Conservation (phyloP, 2,888 invertebrate species). For the Parochlus steinenii region DNA sequence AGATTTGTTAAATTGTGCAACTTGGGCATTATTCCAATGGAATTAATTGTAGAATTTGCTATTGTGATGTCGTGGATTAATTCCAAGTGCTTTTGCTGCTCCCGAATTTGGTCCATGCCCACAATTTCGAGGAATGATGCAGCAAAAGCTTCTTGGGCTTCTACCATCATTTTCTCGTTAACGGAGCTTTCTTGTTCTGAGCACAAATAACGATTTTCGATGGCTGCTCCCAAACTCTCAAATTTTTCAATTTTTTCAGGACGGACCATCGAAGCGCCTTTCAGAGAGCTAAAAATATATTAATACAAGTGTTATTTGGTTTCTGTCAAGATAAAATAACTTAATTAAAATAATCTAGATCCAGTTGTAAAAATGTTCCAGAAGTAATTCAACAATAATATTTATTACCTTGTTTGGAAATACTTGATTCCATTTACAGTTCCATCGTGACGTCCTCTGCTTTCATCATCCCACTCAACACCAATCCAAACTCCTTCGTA, state of each 20-base stretch:
- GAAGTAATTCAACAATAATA: constrained; percentile 7
- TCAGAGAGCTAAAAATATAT: constrained; percentile 39
- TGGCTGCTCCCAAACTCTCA: constrained; percentile 55
- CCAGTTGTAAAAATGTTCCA: constrained; percentile 2
- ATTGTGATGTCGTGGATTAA: constrained; percentile 26
- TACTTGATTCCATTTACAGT: constrained; percentile 63
- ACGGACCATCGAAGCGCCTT: constrained; percentile 77
- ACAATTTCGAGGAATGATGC: constrained; percentile 77
- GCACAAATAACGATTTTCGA: constrained; percentile 44
- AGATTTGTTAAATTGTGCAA: constrained; percentile 23
- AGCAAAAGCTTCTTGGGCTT: constrained; percentile 53
- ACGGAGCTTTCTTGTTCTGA: constrained; percentile 35
- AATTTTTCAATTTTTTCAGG: constrained; percentile 62
- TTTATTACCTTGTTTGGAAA: constrained; percentile 48
- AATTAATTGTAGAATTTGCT: constrained; percentile 35
- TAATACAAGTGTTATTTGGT: background rate
- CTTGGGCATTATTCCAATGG: constrained; percentile 45
- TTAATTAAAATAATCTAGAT: constrained; percentile 14
- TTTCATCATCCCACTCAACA: constrained; percentile 88
- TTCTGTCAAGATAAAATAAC: background rate
- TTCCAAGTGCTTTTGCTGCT: constrained; percentile 36
- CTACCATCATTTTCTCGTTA: constrained; percentile 40
- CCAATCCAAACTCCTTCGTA: constrained; percentile 72
- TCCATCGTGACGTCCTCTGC: constrained; percentile 87
- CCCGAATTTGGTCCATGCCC: constrained; percentile 70